Conservation (phyloP, 2,797 vertebrate genomes). For the Eidolon dupreanum region DNA sequence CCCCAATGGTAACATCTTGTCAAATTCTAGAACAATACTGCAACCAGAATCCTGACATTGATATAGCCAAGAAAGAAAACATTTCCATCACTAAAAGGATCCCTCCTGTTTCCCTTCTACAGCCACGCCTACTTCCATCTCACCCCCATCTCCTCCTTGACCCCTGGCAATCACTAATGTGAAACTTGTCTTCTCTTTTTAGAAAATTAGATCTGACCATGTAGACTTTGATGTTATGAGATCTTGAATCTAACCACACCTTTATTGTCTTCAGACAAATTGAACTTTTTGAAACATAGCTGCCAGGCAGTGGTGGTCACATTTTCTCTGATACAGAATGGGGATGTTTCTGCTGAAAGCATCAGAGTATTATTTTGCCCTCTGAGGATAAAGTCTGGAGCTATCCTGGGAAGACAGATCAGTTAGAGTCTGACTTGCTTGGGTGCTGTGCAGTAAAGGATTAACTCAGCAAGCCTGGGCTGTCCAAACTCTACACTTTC, state of each 20-base stretch:
- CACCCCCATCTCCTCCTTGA: background rate
- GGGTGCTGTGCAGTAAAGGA: background rate
- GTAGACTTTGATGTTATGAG: background rate
- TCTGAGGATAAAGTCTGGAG: background rate
- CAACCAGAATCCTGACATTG: background rate
- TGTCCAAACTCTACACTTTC: background rate
- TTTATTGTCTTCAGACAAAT: background rate
- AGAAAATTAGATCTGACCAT: background rate
- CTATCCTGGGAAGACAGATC: background rate
- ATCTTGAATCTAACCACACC: background rate
- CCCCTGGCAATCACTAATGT: background rate
- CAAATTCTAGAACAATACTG: background rate
- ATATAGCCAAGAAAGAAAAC: background rate
- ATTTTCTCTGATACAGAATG: background rate
- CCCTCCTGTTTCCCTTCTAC: background rate
- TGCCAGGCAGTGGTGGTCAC: background rate
- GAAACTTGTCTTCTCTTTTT: slow-evolving; percentile 8
- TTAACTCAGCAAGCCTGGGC: background rate
- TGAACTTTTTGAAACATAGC: slow-evolving; percentile 15
- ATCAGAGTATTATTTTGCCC: background rate
- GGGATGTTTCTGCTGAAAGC: background rate
- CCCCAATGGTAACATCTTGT: background rate
- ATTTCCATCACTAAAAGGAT: background rate
- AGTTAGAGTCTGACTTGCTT: background rate
- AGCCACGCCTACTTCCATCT: background rate